Base-by-base conservation (phyloP, 2,888 invertebrate genomes). In the Dorcus parallelipipedus region DNA sequence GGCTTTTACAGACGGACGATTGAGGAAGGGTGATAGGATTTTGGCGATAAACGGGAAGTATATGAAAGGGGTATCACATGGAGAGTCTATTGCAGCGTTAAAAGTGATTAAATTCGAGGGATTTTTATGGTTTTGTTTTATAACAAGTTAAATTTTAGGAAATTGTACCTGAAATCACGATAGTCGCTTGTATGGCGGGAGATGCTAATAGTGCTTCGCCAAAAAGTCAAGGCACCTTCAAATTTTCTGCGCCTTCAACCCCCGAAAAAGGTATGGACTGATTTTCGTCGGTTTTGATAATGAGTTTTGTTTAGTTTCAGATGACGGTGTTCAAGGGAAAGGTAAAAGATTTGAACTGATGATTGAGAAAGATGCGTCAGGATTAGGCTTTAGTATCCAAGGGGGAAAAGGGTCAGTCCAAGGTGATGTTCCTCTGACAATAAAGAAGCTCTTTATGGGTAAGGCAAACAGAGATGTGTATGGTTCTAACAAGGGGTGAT, bases 391-490 rank as follows among this genome's bases (percentile, higher is more conserved):
- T 78, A 95, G 95, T 69, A 86, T 97, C 64, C 95, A 96, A 72
- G 97, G 97, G 53, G 97, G 97, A 50, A 88, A 90, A 66, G 94
- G 93, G 76, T 95, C 95, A 23, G 93, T 93, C 5, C 83, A 87
- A 60, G 97, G 97, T 23, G 93, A 96, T 78, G 84, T 88, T 70
- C 95, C 96, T 49, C 84, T 97, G 62, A 86, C 90, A 53, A 88
- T 97, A 69, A 96, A 95, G 79, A 94, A 95, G 81, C 88, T 97
- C 67, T 97, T 96, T 76, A 92, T 92, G 83, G 95, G 96, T 95
- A 78, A 75, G 78, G 26, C 26, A 33, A 33, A 7, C 26, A 6
- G 1, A 6, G 26, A 33, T 7, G 26, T 33, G 4, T 33, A 7
- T 3, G 7, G 26, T 6, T 3, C 7, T 6, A 33, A 6, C 7